Evolutionary conservation across 2,888 invertebrate species (phyloP), one percentile per base, ranked within the genome.

Genomic region (Brachyptera putata): DNA sequence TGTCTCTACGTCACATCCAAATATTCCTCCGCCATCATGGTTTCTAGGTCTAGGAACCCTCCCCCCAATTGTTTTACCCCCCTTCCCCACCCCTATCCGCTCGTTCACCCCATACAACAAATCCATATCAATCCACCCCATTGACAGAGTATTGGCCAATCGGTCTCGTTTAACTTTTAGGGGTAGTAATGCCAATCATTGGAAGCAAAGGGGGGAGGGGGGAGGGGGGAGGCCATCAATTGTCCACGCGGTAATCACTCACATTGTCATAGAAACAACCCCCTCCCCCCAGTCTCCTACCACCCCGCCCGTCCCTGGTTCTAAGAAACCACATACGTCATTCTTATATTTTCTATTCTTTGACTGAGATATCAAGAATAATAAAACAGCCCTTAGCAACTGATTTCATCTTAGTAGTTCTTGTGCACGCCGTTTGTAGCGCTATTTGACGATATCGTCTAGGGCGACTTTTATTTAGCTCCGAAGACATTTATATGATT

Each of bases 181-280:
- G 49, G 49, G 56, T 59, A 56, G 62, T 41, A n/a, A 59, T 62
- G 62, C 59, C 59, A 59, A 59, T 58, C 58, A 49, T 49, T 24
- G 21, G 58, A 55, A 58, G 56, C 46, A 39, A 61, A 39, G 48
- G 41, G 30, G 37, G 16, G 16, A 16, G 48, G 41, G 30, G 37
- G 16, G 16, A 16, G 9, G 55, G 13, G 34, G 16, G 11, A 14
- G 14, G 26, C 30, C 13, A 5, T 22, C 3, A 3, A 14, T 41
- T 46, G 25, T 36, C 41, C 36, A 46, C 25, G 25, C 36, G 24
- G 58, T 61, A 61, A 61, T 61, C 61, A 61, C 37, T 46, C 30
- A 21, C 43, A 59, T 62, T 37, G 30, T 59, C 56, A 62, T 62
- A 41, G 62, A 34, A 59, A 59, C 59, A 18, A 13, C 18, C 46